These are phyloP conservation scores for Vespertilio murinus DNA, from an alignment of 2,797 vertebrate species.

Conservation along the genomic window DNA sequence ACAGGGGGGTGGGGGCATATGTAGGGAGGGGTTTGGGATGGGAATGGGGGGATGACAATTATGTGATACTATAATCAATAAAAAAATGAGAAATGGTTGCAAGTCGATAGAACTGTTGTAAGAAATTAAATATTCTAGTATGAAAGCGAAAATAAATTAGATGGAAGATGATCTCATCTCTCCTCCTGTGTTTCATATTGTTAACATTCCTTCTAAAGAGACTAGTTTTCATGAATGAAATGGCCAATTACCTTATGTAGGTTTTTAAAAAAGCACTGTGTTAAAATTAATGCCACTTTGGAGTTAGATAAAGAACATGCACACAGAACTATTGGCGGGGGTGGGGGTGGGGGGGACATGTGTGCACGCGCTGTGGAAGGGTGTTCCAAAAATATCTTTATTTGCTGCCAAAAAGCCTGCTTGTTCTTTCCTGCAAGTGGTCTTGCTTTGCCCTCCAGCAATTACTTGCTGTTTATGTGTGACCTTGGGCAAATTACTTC, in stretches of 20 bases:
- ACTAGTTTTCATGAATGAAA: not conserved
- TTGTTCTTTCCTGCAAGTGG: not conserved
- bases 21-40: too few relatives aligned
- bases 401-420: not conserved
- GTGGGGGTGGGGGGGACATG: too few relatives aligned
- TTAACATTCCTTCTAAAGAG: not conserved
- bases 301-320: not conserved
- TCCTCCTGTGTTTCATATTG: not conserved
- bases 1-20: too few relatives aligned
- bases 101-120: not conserved
- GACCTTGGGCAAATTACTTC: not conserved
- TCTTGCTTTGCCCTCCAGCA: not conserved
- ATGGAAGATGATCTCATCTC: not conserved
- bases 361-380: not conserved
- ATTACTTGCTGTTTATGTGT: not conserved
- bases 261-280: not conserved
- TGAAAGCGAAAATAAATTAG: not conserved
- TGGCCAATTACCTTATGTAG: not conserved
- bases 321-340: not conserved
- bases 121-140: conserved; percentile 38
- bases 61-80: too few relatives aligned
- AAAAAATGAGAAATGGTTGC: not conserved
- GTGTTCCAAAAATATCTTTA: not conserved
- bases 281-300: not conserved
- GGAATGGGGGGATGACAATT: too few relatives aligned